These are phyloP conservation scores for Ara ararauna DNA, from an alignment of 2,797 vertebrate genomes.

Conservation along the genomic window DNA sequence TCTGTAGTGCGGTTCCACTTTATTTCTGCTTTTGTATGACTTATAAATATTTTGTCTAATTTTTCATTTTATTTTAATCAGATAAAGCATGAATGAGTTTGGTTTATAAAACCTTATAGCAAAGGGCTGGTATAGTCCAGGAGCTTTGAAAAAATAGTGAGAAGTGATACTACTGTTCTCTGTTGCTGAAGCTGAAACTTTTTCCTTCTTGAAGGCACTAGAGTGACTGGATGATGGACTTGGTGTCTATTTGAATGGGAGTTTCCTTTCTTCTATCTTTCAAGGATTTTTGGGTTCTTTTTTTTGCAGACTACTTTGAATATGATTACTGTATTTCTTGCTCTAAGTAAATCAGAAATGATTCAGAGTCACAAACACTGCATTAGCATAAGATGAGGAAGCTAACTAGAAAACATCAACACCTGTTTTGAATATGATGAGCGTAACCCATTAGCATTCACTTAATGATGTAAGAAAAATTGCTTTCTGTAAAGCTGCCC, in stretches of 20 bases:
- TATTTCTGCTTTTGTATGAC: neutral
- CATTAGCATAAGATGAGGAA: neutral
- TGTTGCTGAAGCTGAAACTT: neutral
- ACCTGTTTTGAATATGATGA: neutral
- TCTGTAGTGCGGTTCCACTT: neutral
- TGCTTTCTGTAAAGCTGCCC: neutral
- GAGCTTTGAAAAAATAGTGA: neutral
- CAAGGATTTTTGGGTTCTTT: neutral
- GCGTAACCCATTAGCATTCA: neutral
- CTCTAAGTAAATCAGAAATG: constrained; percentile 4
- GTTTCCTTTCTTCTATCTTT: constrained; percentile 5
- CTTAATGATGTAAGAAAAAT: neutral
- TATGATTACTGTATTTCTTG: constrained; percentile 10
- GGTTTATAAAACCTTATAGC: neutral
- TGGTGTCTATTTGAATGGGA: neutral
- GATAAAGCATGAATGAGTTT: neutral
- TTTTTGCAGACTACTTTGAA: constrained; percentile 4
- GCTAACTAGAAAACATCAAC: neutral
- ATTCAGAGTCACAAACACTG: constrained; percentile 17
- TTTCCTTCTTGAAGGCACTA: neutral
- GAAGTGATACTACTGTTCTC: accelerated
- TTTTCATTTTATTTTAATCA: neutral
- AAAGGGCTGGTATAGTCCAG: neutral
- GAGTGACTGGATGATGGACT: neutral
- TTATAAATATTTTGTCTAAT: neutral